Percentiles rank a stretch among this genome's conserved stretches.
Evolutionary conservation across 2,888 invertebrate genomes (phyloP).

Genomic region (Tridacna crocea): DNA sequence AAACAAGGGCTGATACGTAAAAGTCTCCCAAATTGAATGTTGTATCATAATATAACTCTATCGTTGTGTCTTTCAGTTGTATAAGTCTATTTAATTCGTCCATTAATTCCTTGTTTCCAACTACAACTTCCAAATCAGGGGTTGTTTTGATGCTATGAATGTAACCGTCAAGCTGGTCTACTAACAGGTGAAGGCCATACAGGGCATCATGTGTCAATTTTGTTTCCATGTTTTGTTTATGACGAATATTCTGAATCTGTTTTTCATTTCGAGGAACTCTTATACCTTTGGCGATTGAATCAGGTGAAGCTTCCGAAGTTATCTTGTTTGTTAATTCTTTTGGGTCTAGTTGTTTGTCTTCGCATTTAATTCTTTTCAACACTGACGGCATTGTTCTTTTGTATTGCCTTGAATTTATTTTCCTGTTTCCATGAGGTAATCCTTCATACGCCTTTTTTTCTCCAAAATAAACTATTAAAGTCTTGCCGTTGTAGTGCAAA

Average conservation of each 20-base stretch:
- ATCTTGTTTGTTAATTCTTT: neutral
- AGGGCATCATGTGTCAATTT: constrained; percentile 38
- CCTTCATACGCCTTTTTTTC: constrained; percentile 3
- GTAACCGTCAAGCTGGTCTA: constrained; percentile 33
- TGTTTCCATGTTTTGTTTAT: neutral
- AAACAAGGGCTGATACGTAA: constrained; percentile 35
- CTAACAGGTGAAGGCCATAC: constrained; percentile 33
- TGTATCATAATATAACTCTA: constrained; percentile 43
- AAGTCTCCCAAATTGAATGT: constrained; percentile 44
- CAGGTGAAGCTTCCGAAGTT: neutral
- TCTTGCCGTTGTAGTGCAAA: constrained; percentile 17
- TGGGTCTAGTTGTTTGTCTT: neutral
- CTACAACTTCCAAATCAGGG: constrained; percentile 45
- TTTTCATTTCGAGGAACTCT: neutral
- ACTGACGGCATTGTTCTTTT: constrained; percentile 8
- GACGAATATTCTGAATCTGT: neutral
- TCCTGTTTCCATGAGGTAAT: constrained; percentile 7
- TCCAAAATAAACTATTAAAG: constrained; percentile 17
- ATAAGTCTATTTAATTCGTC: constrained; percentile 38
- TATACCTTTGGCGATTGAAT: neutral
- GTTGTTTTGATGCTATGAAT: constrained; percentile 45
- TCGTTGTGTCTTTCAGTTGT: constrained; percentile 22
- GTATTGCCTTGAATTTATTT: neutral
- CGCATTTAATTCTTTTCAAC: neutral
- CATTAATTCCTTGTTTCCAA: constrained; percentile 36